Conservation (phyloP, 2,797 vertebrate genomes). For the Bradypus variegatus region DNA sequence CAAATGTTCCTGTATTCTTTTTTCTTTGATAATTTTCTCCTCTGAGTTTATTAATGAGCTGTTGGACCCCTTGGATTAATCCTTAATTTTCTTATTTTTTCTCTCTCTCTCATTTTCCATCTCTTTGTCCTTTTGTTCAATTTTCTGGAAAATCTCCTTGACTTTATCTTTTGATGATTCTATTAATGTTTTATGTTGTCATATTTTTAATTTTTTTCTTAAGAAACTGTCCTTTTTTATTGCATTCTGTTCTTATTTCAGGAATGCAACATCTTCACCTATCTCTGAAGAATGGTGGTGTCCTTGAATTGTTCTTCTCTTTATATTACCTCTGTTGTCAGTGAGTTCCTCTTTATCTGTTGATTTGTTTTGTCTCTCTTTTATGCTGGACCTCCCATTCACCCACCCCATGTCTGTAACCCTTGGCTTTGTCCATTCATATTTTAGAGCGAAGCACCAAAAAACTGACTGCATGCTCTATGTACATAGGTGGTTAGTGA, state of each 20-base stretch:
- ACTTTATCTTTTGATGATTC: neutral
- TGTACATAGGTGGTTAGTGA: neutral
- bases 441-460: neutral
- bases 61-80: neutral
- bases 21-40: neutral
- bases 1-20: neutral
- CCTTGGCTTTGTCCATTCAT: neutral
- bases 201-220: neutral
- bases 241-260: neutral
- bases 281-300: neutral
- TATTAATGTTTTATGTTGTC: neutral
- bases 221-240: neutral
- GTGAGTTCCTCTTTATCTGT: neutral
- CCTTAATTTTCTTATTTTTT: neutral
- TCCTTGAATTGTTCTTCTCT: neutral
- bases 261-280: neutral
- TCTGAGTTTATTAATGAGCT: neutral
- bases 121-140: neutral
- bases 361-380: neutral
- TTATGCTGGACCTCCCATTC: neutral
- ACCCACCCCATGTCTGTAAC: neutral
- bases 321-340: neutral
- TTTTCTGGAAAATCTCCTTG: constrained; percentile 14
- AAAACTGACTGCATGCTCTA: neutral
- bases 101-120: neutral